Evolutionary conservation across 2,113 vertebrate species (phyloP).

Genomic region (Camelus bactrianus): DNA sequence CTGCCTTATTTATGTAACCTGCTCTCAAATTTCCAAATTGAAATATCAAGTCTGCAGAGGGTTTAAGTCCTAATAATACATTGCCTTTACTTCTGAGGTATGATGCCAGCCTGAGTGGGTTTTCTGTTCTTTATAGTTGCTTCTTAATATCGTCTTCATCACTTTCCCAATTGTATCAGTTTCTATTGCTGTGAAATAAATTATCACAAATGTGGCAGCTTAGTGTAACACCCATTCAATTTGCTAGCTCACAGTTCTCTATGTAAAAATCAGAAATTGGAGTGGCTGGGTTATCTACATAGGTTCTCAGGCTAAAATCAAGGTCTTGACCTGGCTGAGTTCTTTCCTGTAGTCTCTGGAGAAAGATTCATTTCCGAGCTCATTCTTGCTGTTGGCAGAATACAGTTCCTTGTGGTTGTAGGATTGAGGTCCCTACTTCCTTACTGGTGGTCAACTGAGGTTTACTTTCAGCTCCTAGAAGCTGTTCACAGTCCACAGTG

Average conservation of each 20-base stretch:
- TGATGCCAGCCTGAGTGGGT: neutral
- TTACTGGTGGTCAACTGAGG: neutral
- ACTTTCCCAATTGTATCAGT: neutral
- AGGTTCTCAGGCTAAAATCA: neutral
- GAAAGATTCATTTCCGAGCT: neutral
- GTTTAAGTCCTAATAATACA: neutral
- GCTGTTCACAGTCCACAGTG: neutral
- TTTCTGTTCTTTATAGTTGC: neutral
- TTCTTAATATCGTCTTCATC: neutral
- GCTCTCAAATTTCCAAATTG: neutral
- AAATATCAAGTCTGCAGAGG: neutral
- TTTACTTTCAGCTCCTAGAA: neutral
- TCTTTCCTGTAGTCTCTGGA: neutral
- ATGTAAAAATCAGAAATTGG: neutral
- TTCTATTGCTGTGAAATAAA: neutral
- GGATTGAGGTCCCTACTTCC: neutral
- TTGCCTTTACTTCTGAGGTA: neutral
- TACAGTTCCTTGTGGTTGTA: neutral
- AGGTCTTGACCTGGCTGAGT: neutral
- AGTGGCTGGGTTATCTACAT: neutral
- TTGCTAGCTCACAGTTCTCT: neutral
- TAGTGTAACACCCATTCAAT: neutral
- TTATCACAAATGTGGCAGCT: neutral
- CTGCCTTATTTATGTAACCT: neutral
- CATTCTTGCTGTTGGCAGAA: neutral